Evolutionary conservation across 2,113 vertebrate species (phyloP).

Genomic region (Bostrychus sinensis): DNA sequence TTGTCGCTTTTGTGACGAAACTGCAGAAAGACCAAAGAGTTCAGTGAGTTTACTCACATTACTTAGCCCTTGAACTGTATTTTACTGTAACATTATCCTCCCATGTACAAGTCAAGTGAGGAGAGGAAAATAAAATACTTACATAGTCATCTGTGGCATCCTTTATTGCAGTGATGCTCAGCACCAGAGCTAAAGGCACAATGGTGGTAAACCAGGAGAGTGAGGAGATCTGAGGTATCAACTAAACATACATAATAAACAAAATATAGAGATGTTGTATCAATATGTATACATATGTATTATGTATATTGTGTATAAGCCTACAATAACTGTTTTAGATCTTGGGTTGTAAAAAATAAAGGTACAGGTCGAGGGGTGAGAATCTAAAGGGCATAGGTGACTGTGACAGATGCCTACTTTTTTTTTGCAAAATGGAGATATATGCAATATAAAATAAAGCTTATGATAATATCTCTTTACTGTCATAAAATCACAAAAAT

Average conservation of each 20-base stretch:
- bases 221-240: constrained; percentile 97
- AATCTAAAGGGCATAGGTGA: no score
- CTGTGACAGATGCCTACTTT: not conserved
- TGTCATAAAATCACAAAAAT: no score
- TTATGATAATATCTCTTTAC: no score
- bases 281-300: no score
- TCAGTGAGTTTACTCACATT: not conserved
- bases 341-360: no score
- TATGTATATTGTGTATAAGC: no score
- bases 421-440: no score
- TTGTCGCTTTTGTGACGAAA: constrained; percentile 97
- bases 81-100: constrained; percentile 6
- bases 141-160: constrained; percentile 96
- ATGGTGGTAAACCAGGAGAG: constrained; percentile 99
- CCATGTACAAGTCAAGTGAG: not conserved
- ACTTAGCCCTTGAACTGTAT: not conserved
- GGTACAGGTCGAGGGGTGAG: no score
- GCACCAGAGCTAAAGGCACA: constrained; percentile 97
- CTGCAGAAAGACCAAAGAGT: constrained; percentile 63
- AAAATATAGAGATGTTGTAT: no score
- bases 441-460: no score
- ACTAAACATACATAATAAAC: constrained; percentile 72
- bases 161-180: constrained; percentile 96
- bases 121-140: constrained; percentile 63
- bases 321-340: no score